phyloP scores from a whole-genome alignment of 2,113 vertebrate genomes.

The Tursiops truncatus region DNA sequence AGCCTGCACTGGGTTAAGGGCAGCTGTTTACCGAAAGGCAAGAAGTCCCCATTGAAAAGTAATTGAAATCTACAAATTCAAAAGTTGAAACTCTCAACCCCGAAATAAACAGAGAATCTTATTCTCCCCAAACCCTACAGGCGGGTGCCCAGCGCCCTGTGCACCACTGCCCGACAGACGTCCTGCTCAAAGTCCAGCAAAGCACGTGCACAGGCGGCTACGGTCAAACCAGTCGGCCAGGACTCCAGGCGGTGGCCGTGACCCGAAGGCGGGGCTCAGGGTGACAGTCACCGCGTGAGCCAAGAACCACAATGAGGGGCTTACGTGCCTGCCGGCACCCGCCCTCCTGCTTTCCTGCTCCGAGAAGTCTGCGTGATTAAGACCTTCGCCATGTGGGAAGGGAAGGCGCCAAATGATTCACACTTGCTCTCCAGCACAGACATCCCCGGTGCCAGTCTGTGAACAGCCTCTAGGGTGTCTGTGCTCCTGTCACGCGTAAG shows the following conservation, averaged over 20 bases:
- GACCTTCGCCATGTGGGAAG: background rate
- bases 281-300: fast-evolving
- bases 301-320: background rate
- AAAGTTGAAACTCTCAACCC: background rate
- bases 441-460: fast-evolving
- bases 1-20: fast-evolving
- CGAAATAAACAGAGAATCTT: background rate
- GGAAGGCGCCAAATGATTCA: fast-evolving
- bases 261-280: background rate
- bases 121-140: background rate
- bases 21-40: fast-evolving
- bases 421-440: background rate
- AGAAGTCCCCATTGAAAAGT: fast-evolving
- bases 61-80: background rate
- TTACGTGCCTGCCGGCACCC: fast-evolving
- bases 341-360: background rate
- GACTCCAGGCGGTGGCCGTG: fast-evolving
- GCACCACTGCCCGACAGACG: fast-evolving
- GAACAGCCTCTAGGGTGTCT: background rate
- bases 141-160: background rate
- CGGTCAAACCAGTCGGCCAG: background rate
- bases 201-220: fast-evolving
- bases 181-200: background rate
- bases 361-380: fast-evolving
- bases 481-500: background rate